Evolutionary conservation across 2,113 vertebrate genomes (phyloP).

Genomic region (Brachyistius frenatus): DNA sequence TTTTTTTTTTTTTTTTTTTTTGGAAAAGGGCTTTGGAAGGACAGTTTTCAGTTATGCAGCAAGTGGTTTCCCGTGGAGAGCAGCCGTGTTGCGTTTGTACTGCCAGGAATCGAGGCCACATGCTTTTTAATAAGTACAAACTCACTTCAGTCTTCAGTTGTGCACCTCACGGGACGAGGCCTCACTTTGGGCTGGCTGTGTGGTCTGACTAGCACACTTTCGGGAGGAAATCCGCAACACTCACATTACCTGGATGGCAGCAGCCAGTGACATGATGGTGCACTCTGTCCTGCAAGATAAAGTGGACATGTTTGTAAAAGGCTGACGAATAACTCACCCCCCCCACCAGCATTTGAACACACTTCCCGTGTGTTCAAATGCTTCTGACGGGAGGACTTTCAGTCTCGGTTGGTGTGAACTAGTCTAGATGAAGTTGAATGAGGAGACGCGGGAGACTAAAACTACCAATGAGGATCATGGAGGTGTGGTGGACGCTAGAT

Average conservation of each 20-base stretch:
- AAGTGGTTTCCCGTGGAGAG: constrained; percentile 52
- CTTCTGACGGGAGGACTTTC: background rate
- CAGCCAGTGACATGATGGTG: constrained; percentile 87
- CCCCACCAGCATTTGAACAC: too few species aligned
- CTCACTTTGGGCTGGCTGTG: constrained; percentile 47
- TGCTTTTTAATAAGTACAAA: constrained; percentile 66
- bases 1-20: background rate
- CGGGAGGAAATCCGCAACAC: constrained; percentile 37
- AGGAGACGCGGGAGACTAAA: constrained; percentile 34
- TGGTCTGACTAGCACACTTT: constrained; percentile 42
- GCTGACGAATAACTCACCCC: background rate
- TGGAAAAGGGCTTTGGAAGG: constrained; percentile 70
- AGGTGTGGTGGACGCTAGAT: constrained; percentile 35
- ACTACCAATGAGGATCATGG: constrained; percentile 48
- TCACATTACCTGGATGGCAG: constrained; percentile 88
- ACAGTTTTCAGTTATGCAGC: constrained; percentile 69
- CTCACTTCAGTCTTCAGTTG: constrained; percentile 55
- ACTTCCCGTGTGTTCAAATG: background rate
- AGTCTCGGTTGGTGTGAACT: constrained; percentile 3
- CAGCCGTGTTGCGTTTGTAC: constrained; percentile 63
- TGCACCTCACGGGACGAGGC: constrained; percentile 35
- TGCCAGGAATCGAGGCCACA: constrained; percentile 68
- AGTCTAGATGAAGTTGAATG: constrained; percentile 38
- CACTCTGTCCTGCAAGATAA: constrained; percentile 87
- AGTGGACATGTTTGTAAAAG: constrained; percentile 71